Evolutionary conservation across 2,888 invertebrate genomes (phyloP), one percentile per base, ranked within the genome.

Genomic region (Unio delphinus): DNA sequence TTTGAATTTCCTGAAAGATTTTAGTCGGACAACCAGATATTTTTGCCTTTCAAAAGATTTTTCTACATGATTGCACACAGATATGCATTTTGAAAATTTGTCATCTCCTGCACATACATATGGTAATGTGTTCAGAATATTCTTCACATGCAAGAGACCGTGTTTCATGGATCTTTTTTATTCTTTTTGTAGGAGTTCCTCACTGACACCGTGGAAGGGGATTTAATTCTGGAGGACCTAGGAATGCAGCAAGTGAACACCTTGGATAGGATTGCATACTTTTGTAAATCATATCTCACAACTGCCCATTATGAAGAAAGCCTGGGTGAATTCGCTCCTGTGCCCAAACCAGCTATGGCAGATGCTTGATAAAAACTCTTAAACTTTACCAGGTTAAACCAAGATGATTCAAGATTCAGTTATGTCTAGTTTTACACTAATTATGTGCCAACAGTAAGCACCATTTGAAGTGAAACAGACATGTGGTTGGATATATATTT

Each of bases 261-360:
- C 92, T 96, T 96, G 90, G 92, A 94, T 75, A 94, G 94, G 89
- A 93, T 93, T n/a, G 93, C 94, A 1, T 97, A 95, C 94, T 95
- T 95, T 87, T 89, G 97, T 79, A 93, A 92, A 84, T 94, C 94
- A 3, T 94, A 90, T 90, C 92, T 93, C 63, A 92, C 93, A 30
- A 93, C 93, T 79, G 91, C 92, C 73, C 94, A 95, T 90, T 95
- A 95, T 88, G 93, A 94, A 79, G 94, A 93, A 68, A 92, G 94
- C 83, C 83, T 95, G 34, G 95, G 95, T 74, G 96, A 96, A 88
- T 94, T 94, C 88, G 92, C 93, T 56, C 91, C 91, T 64, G 45
- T 45, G 45, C 45, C 45, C 45, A 45, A 45, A 45, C 45, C 45
- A 45, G 11, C 45, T 11, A 45, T 61, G 15, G 15, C 30, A 26